Conservation (phyloP, 2,888 invertebrate genomes). For the Callinectes sapidus region DNA sequence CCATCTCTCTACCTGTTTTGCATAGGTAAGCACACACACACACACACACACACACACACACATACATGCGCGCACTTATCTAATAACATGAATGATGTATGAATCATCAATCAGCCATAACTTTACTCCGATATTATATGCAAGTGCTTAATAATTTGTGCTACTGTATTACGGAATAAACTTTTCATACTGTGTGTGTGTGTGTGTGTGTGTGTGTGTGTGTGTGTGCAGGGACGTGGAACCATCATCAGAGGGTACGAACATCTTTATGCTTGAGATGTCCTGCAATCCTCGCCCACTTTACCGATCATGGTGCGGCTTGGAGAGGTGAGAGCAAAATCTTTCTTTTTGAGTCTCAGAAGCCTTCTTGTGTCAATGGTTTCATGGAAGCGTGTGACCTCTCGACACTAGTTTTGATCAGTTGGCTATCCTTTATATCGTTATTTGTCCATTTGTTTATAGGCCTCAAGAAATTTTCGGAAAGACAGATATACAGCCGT, state of each 20-base stretch:
- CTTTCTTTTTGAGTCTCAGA: not conserved
- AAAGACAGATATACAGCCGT: not conserved
- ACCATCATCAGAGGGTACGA: not conserved
- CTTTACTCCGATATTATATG: not conserved
- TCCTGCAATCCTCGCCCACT: constrained; percentile 38
- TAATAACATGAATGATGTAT: not conserved
- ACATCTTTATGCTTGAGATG: constrained; percentile 56
- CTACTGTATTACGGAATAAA: not conserved
- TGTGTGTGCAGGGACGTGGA: not conserved
- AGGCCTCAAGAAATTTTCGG: not conserved
- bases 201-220: not conserved
- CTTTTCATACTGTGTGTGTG: not conserved
- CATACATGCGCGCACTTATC: not conserved
- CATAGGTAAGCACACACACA: not conserved
- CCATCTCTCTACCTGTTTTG: not conserved
- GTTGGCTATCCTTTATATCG: too few relatives aligned
- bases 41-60: not conserved
- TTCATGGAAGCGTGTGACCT: not conserved
- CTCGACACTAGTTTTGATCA: not conserved
- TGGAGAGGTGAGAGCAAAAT: constrained; percentile 49
- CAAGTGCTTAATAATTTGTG: not conserved
- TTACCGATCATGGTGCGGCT: constrained; percentile 49
- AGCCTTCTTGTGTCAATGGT: not conserved
- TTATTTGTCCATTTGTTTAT: too few relatives aligned
- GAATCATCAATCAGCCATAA: not conserved